These are phyloP conservation scores for Rallus limicola DNA, from an alignment of 2,113 vertebrate species.

Conservation along the genomic window DNA sequence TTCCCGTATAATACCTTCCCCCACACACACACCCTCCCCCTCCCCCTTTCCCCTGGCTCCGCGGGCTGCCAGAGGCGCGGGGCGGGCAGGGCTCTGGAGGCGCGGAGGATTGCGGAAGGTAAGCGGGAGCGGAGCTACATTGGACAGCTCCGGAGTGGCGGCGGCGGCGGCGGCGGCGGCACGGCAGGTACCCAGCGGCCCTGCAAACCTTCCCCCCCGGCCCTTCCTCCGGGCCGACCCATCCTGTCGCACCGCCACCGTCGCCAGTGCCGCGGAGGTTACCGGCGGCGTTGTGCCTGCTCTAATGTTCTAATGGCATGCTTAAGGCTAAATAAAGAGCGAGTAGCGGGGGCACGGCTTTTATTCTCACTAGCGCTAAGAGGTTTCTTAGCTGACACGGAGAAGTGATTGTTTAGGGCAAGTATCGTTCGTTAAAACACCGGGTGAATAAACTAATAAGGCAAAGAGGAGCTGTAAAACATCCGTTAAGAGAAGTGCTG, in stretches of 20 bases:
- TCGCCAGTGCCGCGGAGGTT: fast-evolving
- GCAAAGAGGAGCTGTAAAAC: not conserved
- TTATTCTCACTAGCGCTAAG: fast-evolving
- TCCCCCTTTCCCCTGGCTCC: no score
- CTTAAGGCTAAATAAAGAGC: fast-evolving
- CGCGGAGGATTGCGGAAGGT: not conserved
- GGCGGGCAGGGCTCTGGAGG: no score
- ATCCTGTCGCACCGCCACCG: fast-evolving
- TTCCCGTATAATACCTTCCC: fast-evolving
- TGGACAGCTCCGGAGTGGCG: conserved; percentile 75
- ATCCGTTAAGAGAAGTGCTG: not conserved
- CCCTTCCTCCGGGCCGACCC: fast-evolving
- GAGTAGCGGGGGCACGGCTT: fast-evolving
- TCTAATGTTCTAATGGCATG: fast-evolving
- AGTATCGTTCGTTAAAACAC: not conserved
- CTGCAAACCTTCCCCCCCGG: fast-evolving
- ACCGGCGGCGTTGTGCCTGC: fast-evolving
- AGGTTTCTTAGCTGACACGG: not conserved
- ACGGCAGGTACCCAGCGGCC: not conserved
- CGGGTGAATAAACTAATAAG: not conserved
- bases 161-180: not conserved
- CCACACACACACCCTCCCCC: no score
- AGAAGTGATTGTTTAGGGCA: not conserved
- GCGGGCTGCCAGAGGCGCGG: no score
- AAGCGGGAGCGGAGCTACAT: conserved; percentile 3